Conservation (phyloP, 2,113 vertebrate genomes). For the Corythornis vintsioides region DNA sequence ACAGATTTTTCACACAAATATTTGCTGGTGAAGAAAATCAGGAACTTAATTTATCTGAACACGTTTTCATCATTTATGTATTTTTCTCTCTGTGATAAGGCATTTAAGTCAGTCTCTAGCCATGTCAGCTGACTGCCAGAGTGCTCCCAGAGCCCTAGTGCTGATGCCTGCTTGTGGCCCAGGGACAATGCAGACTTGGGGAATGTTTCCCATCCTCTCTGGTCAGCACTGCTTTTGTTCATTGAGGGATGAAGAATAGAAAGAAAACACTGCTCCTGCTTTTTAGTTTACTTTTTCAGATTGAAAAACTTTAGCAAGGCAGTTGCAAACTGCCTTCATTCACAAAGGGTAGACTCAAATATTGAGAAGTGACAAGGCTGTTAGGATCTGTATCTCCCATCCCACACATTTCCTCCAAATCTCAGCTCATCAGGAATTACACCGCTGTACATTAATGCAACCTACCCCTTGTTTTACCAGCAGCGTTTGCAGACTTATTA, state of each 20-base stretch:
- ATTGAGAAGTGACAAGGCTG: background rate
- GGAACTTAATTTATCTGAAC: background rate
- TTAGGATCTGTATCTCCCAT: background rate
- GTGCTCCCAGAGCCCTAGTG: background rate
- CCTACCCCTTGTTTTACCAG: background rate
- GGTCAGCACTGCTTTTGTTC: background rate
- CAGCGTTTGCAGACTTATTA: background rate
- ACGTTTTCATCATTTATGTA: background rate
- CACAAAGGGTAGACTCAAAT: background rate
- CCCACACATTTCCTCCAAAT: background rate
- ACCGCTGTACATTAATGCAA: background rate
- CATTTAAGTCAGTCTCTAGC: background rate
- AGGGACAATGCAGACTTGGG: rapidly evolving
- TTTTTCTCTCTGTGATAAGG: background rate
- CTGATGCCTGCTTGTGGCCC: background rate
- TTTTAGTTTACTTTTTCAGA: background rate
- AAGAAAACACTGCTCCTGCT: background rate
- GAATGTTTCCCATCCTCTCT: background rate
- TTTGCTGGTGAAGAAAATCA: background rate
- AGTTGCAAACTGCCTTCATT: background rate
- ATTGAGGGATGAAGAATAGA: background rate
- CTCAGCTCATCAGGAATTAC: background rate
- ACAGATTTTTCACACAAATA: background rate
- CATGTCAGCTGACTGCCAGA: rapidly evolving
- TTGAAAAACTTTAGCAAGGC: background rate